Conservation (phyloP, 1,140 invertebrate genomes). For the Drosophila persimilis region DNA sequence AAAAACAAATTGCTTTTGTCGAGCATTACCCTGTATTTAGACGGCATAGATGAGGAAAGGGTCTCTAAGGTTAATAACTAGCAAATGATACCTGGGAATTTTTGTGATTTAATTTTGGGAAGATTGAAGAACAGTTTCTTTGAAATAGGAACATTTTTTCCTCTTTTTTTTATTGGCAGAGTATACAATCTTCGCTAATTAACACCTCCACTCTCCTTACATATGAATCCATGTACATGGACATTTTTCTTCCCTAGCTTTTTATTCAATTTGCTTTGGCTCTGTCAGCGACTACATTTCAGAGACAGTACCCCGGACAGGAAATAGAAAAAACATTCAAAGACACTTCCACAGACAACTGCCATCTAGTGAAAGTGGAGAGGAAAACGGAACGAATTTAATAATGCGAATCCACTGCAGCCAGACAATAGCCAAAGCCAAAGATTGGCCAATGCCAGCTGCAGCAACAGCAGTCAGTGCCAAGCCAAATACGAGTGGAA, state of each 20-base stretch:
- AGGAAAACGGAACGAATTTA: constrained; percentile 48
- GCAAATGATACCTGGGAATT: too few relatives aligned
- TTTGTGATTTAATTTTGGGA: too few relatives aligned
- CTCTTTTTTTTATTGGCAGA: too few relatives aligned
- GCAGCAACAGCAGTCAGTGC: constrained; percentile 29
- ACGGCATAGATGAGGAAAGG: too few relatives aligned
- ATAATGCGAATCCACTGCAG: constrained; percentile 42
- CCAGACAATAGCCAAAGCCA: constrained; percentile 9
- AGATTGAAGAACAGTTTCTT: too few relatives aligned
- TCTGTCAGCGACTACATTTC: constrained; percentile 13
- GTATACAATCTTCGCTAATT: too few relatives aligned
- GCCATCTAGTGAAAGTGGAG: constrained; percentile 60
- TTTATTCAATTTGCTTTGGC: constrained; percentile 55
- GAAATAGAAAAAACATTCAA: constrained; percentile 61
- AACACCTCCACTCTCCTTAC: too few relatives aligned
- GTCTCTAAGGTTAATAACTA: too few relatives aligned
- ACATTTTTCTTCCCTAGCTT: constrained; percentile 4
- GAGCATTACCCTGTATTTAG: background rate
- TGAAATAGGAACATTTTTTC: too few relatives aligned
- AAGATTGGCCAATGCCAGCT: constrained; percentile 18
- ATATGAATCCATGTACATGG: too few relatives aligned
- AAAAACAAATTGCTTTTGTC: constrained; percentile 17
- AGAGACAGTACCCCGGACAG: constrained; percentile 27
- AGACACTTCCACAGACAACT: constrained; percentile 26
- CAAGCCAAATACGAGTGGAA: constrained; percentile 47